A percentile compares a stretch with the other conserved stretches of the same genome.
These are phyloP conservation scores for Avahi laniger DNA, from an alignment of 2,797 vertebrate species.

Conservation along the genomic window DNA sequence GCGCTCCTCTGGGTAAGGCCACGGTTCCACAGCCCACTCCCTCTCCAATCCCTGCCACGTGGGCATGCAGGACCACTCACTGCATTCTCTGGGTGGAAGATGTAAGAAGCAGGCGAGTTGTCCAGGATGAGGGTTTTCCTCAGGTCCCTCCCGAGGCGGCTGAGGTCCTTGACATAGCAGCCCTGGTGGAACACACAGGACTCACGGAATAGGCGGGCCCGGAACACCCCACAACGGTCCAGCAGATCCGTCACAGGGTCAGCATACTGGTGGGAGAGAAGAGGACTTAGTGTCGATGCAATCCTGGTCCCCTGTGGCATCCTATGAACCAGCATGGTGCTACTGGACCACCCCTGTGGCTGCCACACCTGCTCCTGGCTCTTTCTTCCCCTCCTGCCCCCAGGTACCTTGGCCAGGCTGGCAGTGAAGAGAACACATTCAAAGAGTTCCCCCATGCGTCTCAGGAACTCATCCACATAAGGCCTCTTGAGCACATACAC, in stretches of 20 bases:
- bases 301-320: neutral
- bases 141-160: conserved; percentile 92
- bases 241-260: conserved; percentile 94
- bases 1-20: neutral
- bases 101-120: conserved; percentile 95
- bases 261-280: conserved; percentile 87
- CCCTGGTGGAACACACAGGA: conserved; percentile 97
- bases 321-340: neutral
- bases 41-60: neutral
- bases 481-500: conserved; percentile 96
- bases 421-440: conserved; percentile 95
- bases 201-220: conserved; percentile 92
- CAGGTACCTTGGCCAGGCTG: conserved; percentile 92
- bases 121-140: conserved; percentile 94
- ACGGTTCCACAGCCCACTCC: neutral
- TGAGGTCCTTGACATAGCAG: conserved; percentile 95
- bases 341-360: neutral
- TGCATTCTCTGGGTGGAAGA: conserved; percentile 95
- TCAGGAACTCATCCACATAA: conserved; percentile 93
- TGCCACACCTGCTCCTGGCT: neutral
- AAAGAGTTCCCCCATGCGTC: conserved; percentile 93
- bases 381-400: neutral
- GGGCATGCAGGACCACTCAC: conserved; percentile 82
- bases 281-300: neutral
- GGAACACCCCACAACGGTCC: conserved; percentile 91